These are phyloP conservation scores for Oophaga pumilio DNA, from an alignment of 2,113 vertebrate species.

Conservation along the genomic window DNA sequence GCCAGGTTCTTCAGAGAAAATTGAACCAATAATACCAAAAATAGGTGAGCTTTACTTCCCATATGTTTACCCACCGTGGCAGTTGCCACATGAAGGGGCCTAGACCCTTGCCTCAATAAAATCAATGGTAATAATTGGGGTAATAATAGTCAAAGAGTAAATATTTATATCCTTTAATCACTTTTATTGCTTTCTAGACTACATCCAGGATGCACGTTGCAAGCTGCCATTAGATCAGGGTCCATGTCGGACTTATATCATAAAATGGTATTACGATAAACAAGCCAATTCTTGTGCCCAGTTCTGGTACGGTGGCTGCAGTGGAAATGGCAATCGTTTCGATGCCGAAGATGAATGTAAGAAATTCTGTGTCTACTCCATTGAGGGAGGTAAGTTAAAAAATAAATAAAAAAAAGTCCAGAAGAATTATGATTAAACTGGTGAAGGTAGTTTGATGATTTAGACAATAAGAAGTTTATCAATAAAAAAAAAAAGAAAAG, in stretches of 20 bases:
- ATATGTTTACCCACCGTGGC: background rate
- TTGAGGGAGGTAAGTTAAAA: slow-evolving; percentile 64
- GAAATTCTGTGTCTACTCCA: slow-evolving; percentile 72
- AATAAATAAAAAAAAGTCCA: background rate
- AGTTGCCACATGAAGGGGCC: background rate
- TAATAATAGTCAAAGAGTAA: background rate
- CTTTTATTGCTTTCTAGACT: slow-evolving; percentile 65
- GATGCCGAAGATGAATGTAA: slow-evolving; percentile 79
- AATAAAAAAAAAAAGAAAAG: background rate
- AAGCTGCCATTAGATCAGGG: slow-evolving; percentile 76
- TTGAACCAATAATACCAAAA: slow-evolving; percentile 8
- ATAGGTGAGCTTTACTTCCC: slow-evolving; percentile 15
- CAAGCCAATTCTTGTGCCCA: slow-evolving; percentile 84
- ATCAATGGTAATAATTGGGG: background rate
- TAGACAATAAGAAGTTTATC: background rate
- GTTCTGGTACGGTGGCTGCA: slow-evolving; percentile 86
- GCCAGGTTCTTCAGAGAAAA: slow-evolving; percentile 18
- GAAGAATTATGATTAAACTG: background rate
- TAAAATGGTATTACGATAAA: slow-evolving; percentile 83
- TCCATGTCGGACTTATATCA: slow-evolving; percentile 75
- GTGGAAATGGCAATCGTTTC: slow-evolving; percentile 82
- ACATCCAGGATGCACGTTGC: slow-evolving; percentile 65
- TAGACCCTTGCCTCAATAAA: background rate
- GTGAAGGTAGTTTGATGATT: background rate
- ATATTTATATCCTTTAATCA: background rate